phyloP scores from a whole-genome alignment of 1,140 invertebrate genomes.

The Tenebrio molitor region DNA sequence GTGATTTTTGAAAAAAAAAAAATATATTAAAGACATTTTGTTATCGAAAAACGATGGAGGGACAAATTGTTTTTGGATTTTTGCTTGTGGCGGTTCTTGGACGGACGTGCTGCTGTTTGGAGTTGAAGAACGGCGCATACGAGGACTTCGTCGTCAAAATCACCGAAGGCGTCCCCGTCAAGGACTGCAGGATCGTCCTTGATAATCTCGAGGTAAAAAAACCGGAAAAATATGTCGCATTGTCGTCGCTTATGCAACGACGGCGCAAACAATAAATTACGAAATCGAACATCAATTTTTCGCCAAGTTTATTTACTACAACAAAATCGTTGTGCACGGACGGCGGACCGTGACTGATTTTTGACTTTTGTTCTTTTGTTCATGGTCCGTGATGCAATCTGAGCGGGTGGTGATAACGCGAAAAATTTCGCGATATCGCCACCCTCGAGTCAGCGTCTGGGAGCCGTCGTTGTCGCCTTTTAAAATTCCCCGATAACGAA shows the following conservation, averaged over 20 bases:
- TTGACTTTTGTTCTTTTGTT: too few species aligned
- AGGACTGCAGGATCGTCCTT: constrained; percentile 63
- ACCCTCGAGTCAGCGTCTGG: background rate
- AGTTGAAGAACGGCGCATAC: constrained; percentile 64
- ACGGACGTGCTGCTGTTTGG: constrained; percentile 43
- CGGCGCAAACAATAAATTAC: constrained; percentile 7
- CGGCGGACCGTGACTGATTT: too few species aligned
- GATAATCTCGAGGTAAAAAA: constrained; percentile 65
- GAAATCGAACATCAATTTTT: constrained; percentile 7
- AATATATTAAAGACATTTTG: too few species aligned
- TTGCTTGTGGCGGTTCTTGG: constrained; percentile 4
- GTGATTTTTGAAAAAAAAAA: constrained; percentile 24
- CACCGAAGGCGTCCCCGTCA: constrained; percentile 63
- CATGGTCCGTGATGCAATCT: too few species aligned
- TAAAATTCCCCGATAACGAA: constrained; percentile 18
- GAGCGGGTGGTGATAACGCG: background rate
- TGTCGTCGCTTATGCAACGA: background rate
- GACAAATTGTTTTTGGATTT: background rate
- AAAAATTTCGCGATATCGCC: background rate
- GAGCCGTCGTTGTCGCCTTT: background rate
- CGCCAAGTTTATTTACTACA: too few species aligned
- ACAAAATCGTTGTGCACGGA: too few species aligned
- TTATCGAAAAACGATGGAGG: constrained; percentile 20
- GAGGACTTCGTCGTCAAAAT: constrained; percentile 64
- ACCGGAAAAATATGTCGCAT: constrained; percentile 1